Evolutionary conservation across 2,113 vertebrate genomes (phyloP), one percentile per base, ranked within the genome.

Genomic region (Paradisaea rubra): DNA sequence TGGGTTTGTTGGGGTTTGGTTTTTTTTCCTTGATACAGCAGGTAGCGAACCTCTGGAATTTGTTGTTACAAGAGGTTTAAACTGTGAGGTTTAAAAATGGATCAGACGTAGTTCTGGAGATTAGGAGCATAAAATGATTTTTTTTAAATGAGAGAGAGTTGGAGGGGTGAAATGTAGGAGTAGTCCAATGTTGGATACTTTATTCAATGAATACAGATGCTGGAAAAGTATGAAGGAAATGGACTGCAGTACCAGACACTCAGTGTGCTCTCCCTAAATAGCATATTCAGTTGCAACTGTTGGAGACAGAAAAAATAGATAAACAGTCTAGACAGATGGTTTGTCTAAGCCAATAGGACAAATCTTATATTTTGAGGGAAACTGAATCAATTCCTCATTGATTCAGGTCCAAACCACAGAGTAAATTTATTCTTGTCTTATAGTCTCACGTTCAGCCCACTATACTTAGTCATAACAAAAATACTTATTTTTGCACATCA

Each of bases 381-480:
- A 80, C 15, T 45, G 25, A 89, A 85, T 87, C 39, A 54, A 76
- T 93, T 93, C 78, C 23, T 92, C 11, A 57, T 49, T 87, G 73
- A 89, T 61, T 73, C 42, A 50, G 57, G 24, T 87, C 89, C 91
- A 96, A 95, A 92, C 78, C 81, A 77, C 89, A 80, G 50, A 87
- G 41, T 77, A 85, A 91, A 85, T 78, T 84, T 85, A 30, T 53
- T 57, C 31, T 68, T 89, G 69, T 64, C 28, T 68, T 74, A 27
- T 20, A 69, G 61, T 54, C 74, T 88, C 13, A 25, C 71, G 27
- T 64, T 91, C 73, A 85, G 66, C 76, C 49, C 37, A 72, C 0
- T 89, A 47, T 57, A 42, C 63, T 77, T 85, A 91, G 71, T 94
- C 69, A 94, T 82, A 95, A 92, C 54, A 93, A 87, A 89, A 94